These are phyloP conservation scores for Plemyria rubiginata DNA, from an alignment of 2,888 invertebrate species.

Conservation along the genomic window DNA sequence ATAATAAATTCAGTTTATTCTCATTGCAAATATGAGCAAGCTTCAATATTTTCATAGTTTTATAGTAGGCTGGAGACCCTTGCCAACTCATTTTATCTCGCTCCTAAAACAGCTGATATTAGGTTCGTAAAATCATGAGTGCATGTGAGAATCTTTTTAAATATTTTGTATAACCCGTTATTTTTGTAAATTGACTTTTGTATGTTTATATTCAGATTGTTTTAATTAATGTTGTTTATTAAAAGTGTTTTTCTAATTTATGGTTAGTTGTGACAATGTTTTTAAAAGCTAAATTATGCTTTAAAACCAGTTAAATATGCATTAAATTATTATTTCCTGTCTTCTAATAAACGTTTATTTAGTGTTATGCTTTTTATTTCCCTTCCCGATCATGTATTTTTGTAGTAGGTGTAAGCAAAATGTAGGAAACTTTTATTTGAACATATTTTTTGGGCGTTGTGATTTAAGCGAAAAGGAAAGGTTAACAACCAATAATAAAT, in stretches of 20 bases:
- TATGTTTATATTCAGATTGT: slow-evolving; percentile 13
- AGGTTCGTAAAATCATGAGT: slow-evolving; percentile 51
- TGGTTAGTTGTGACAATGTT: slow-evolving; percentile 1
- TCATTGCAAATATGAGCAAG: slow-evolving; percentile 50
- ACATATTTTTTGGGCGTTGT: not conserved
- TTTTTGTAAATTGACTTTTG: slow-evolving; percentile 4
- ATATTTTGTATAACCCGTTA: slow-evolving; percentile 29
- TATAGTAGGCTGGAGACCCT: slow-evolving; percentile 53
- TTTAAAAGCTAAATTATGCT: not conserved
- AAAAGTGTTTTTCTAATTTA: slow-evolving; percentile 13
- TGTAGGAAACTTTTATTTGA: too few relatives aligned
- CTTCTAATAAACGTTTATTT: slow-evolving; percentile 13
- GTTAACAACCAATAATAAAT: not conserved
- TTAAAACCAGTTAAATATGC: not conserved
- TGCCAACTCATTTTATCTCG: slow-evolving; percentile 57
- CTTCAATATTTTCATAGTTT: slow-evolving; percentile 59
- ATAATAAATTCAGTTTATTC: slow-evolving; percentile 53
- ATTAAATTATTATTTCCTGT: slow-evolving; percentile 4
- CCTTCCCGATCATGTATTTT: not conserved
- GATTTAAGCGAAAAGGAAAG: not conserved
- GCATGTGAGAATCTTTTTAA: slow-evolving; percentile 25
- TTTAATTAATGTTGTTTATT: slow-evolving; percentile 21
- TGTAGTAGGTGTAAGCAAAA: too few relatives aligned
- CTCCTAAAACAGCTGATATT: slow-evolving; percentile 51
- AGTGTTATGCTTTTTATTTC: slow-evolving; percentile 21